A percentile compares a stretch with the other conserved stretches of the same genome.
phyloP scores from a whole-genome alignment of 1,140 invertebrate species.

The Drosophila kanapiae region DNA sequence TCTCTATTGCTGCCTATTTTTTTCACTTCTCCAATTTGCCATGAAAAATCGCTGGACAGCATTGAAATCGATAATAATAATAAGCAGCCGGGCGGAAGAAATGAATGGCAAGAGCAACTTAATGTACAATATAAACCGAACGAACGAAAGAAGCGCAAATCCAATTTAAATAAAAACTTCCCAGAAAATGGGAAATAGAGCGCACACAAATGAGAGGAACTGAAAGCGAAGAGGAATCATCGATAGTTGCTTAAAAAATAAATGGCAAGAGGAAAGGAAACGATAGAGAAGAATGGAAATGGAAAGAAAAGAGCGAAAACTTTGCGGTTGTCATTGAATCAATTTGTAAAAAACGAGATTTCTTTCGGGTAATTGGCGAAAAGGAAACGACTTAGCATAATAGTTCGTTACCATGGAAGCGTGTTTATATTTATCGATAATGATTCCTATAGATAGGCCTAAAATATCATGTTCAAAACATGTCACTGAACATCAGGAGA shows the following conservation, averaged over 20 bases:
- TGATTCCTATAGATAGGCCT: neutral
- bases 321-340: conserved; percentile 60
- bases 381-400: neutral
- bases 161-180: conserved; percentile 67
- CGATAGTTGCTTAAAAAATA: conserved; percentile 35
- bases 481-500: neutral
- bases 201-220: conserved; percentile 26
- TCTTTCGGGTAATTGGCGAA: conserved; percentile 22
- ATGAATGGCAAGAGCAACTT: conserved; percentile 57
- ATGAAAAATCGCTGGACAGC: conserved; percentile 44
- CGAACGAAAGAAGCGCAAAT: conserved; percentile 24
- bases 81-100: conserved; percentile 41
- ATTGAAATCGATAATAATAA: conserved; percentile 63
- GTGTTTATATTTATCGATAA: neutral
- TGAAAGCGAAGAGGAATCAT: conserved; percentile 11
- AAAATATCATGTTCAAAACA: neutral
- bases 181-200: conserved; percentile 43
- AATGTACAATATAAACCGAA: conserved; percentile 34
- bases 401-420: neutral
- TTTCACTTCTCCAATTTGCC: conserved; percentile 47
- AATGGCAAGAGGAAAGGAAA: neutral
- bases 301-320: conserved; percentile 35
- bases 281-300: conserved; percentile 13
- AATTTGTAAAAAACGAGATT: conserved; percentile 16
- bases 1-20: conserved; percentile 8